Percentiles rank a stretch among this genome's conserved stretches.
Conservation (phyloP, 2,797 vertebrate genomes). For the Tragelaphus oryx region DNA sequence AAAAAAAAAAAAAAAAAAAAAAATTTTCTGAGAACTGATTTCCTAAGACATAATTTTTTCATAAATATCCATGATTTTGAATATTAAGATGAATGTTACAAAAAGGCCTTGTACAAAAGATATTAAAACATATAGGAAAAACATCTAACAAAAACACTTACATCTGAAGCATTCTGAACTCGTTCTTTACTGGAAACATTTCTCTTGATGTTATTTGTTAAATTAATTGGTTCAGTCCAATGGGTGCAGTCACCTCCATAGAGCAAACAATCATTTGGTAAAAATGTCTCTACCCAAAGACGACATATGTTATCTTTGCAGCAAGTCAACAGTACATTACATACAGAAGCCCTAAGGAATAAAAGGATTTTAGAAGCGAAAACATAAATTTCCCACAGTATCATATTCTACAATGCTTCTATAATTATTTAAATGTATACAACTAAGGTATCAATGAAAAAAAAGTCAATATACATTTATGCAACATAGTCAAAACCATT, state of each 20-base stretch:
- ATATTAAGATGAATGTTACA: background rate
- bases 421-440: background rate
- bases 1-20: background rate
- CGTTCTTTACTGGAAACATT: slow-evolving; percentile 84
- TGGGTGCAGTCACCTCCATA: slow-evolving; percentile 85
- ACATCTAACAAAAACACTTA: slow-evolving; percentile 77
- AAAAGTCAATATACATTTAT: background rate
- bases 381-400: slow-evolving; percentile 16
- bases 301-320: slow-evolving; percentile 99
- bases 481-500: background rate
- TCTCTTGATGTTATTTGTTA: slow-evolving; percentile 84
- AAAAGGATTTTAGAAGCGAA: slow-evolving; percentile 61
- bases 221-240: slow-evolving; percentile 79
- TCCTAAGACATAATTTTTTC: background rate
- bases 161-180: slow-evolving; percentile 86
- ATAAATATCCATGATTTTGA: background rate
- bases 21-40: slow-evolving; percentile 8
- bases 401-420: slow-evolving; percentile 28
- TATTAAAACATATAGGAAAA: slow-evolving; percentile 44
- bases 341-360: slow-evolving; percentile 89
- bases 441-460: slow-evolving; percentile 1
- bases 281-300: slow-evolving; percentile 96
- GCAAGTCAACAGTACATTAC: slow-evolving; percentile 96
- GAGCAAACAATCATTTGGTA: slow-evolving; percentile 93
- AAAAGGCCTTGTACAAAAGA: slow-evolving; percentile 4